These are phyloP conservation scores for Pentalonia nigronervosa DNA, from an alignment of 1,140 invertebrate genomes.

Conservation along the genomic window DNA sequence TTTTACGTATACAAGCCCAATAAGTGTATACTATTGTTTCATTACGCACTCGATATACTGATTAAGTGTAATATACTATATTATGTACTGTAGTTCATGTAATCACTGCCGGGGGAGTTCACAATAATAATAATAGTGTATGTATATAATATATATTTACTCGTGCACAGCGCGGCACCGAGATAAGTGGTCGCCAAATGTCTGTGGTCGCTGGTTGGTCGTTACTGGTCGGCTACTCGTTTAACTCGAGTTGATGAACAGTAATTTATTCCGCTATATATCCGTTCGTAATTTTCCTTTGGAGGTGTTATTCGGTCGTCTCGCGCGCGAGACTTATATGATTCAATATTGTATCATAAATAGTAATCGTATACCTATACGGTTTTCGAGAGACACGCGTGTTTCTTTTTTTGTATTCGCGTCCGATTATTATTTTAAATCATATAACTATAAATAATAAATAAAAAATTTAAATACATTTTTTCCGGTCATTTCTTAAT, in stretches of 20 bases:
- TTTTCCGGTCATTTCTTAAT: not conserved
- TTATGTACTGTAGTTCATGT: not conserved
- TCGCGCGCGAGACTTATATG: not conserved
- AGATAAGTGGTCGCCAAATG: slow-evolving; percentile 54
- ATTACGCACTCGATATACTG: slow-evolving; percentile 8
- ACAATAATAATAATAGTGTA: not conserved
- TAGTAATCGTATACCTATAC: not conserved
- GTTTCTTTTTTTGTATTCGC: not conserved
- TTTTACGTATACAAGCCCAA: not conserved
- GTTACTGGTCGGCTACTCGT: slow-evolving; percentile 24
- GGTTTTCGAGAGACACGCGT: not conserved
- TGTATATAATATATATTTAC: not conserved
- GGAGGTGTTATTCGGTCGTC: not conserved
- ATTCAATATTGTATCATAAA: not conserved
- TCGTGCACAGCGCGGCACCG: not conserved
- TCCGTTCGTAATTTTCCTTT: slow-evolving; percentile 33
- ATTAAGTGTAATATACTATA: not conserved
- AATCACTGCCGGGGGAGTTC: slow-evolving; percentile 47
- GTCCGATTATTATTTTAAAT: not conserved
- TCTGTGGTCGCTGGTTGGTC: slow-evolving; percentile 39
- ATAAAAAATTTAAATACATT: not conserved
- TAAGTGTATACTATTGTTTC: not conserved
- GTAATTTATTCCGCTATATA: slow-evolving; percentile 27
- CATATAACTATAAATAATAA: not conserved
- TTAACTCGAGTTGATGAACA: slow-evolving; percentile 48